Evolutionary conservation across 1,140 invertebrate species (phyloP).

Genomic region (Eufriesea mexicana): DNA sequence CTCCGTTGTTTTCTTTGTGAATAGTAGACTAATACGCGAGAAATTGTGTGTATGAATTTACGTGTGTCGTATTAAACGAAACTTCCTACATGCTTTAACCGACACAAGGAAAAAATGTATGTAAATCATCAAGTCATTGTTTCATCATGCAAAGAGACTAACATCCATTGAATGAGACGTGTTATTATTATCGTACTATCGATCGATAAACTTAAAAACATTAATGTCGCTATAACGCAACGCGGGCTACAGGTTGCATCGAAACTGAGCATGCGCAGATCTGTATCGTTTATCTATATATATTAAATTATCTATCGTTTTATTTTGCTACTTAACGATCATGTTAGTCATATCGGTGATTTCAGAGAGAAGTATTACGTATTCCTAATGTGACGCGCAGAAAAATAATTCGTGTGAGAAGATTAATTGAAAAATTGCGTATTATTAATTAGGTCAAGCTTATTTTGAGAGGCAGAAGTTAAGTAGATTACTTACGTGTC

Average conservation of each 20-base stretch:
- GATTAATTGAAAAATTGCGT: neutral
- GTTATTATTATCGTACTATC: conserved; percentile 11
- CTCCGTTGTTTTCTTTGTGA: neutral
- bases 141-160: neutral
- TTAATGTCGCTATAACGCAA: neutral
- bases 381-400: neutral
- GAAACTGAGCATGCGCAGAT: neutral
- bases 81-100: neutral
- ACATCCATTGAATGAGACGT: neutral
- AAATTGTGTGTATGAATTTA: neutral
- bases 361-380: conserved; percentile 6
- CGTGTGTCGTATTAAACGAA: neutral
- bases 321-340: neutral
- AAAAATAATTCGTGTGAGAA: neutral
- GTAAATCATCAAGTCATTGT: conserved; percentile 18
- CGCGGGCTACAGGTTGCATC: conserved; percentile 34
- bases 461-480: neutral
- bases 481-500: conserved; percentile 86
- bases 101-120: neutral
- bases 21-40: neutral
- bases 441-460: neutral
- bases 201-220: conserved; percentile 1
- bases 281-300: neutral
- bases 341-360: neutral
- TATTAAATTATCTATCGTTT: neutral